These are phyloP conservation scores for Apodemia duryi DNA, from an alignment of 2,888 invertebrate genomes.

Conservation along the genomic window DNA sequence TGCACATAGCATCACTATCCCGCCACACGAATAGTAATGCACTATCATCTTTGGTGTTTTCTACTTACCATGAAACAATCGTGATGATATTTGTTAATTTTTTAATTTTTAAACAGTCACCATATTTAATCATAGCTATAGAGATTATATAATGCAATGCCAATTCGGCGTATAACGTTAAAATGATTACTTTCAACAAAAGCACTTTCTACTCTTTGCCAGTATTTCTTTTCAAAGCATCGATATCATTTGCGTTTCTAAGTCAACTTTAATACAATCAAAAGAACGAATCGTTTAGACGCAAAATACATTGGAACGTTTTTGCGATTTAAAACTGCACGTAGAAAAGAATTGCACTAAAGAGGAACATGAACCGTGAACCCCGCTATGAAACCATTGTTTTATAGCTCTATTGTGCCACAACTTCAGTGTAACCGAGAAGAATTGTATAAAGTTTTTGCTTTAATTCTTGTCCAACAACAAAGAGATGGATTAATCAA, in stretches of 20 bases:
- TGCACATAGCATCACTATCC: no score
- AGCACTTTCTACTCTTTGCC: neutral
- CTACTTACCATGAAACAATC: no score
- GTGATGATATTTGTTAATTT: no score
- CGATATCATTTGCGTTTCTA: neutral
- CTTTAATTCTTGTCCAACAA: conserved; percentile 12
- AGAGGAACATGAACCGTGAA: conserved; percentile 14
- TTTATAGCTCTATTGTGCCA: conserved; percentile 14
- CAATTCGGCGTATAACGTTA: no score
- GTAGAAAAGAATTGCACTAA: conserved; percentile 9
- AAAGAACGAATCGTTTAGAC: neutral
- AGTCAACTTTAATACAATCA: neutral
- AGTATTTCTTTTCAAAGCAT: neutral
- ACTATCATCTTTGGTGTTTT: no score
- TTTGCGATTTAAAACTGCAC: neutral
- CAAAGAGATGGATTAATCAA: conserved; percentile 12
- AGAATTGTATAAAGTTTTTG: conserved; percentile 13
- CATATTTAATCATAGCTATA: no score
- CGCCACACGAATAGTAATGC: no score
- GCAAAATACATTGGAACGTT: neutral
- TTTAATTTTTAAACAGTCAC: no score
- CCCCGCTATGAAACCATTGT: conserved; percentile 14
- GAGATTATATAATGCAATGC: no score
- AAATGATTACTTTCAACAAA: neutral
- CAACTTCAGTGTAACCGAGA: conserved; percentile 13